Conservation (phyloP, 2,113 vertebrate species). For the Stomatorhinus ivindoensis region DNA sequence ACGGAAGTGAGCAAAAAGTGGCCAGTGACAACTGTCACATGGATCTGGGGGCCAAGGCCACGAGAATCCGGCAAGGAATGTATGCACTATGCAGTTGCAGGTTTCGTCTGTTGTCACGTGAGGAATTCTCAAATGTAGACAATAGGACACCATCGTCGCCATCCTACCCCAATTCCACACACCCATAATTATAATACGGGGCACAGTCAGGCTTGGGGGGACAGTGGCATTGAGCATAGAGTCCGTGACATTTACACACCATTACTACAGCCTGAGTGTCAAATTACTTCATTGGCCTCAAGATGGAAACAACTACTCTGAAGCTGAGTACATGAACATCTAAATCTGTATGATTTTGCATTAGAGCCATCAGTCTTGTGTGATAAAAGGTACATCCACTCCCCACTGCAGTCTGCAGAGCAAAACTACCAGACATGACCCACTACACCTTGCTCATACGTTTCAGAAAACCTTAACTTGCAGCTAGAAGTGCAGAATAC, state of each 20-base stretch:
- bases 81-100: slow-evolving; percentile 56
- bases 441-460: neutral
- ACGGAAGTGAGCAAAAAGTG: slow-evolving; percentile 72
- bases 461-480: neutral
- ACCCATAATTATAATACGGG: neutral
- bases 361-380: neutral
- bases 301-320: neutral
- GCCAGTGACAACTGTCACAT: slow-evolving; percentile 62
- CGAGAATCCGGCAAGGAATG: neutral
- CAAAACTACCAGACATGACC: neutral
- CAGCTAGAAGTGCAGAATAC: neutral
- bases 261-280: neutral
- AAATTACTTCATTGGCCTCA: neutral
- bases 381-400: neutral
- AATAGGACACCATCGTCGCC: slow-evolving; percentile 45
- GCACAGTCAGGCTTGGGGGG: neutral
- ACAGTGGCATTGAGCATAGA: neutral
- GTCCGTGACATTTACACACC: neutral
- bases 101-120: slow-evolving; percentile 75
- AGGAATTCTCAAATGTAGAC: slow-evolving; percentile 62
- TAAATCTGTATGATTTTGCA: neutral
- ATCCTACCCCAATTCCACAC: neutral
- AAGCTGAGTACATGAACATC: neutral
- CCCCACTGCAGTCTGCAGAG: neutral
- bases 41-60: neutral